Conservation (phyloP, 2,113 vertebrate genomes). For the Nyctereutes procyonoides region DNA sequence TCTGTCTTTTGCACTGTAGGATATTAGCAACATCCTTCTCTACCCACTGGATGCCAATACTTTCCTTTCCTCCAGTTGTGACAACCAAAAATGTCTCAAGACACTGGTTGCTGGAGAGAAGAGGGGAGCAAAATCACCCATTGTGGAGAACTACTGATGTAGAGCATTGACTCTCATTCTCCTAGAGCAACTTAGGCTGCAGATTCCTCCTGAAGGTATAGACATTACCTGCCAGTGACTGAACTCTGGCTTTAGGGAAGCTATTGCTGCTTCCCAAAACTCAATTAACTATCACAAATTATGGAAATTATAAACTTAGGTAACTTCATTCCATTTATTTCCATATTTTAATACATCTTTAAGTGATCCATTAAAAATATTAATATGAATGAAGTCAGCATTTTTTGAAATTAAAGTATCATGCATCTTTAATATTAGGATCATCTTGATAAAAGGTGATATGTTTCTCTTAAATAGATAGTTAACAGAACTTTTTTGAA, state of each 20-base stretch:
- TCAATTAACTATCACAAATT: not conserved
- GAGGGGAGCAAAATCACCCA: not conserved
- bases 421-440: not conserved
- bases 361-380: constrained; percentile 41
- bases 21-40: not conserved
- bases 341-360: not conserved
- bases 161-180: not conserved
- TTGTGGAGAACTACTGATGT: not conserved
- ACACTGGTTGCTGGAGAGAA: not conserved
- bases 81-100: not conserved
- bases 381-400: not conserved
- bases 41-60: not conserved
- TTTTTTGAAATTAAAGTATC: not conserved
- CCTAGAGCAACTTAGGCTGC: not conserved
- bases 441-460: constrained; percentile 14
- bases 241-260: not conserved
- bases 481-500: not conserved
- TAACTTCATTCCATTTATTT: not conserved
- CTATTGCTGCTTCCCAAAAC: not conserved
- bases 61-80: not conserved
- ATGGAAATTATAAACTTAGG: constrained; percentile 12
- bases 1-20: not conserved
- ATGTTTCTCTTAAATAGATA: constrained; percentile 23
- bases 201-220: not conserved
- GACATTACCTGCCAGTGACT: not conserved